Base-by-base conservation (phyloP, 2,113 vertebrate species). In the Zootoca vivipara region DNA sequence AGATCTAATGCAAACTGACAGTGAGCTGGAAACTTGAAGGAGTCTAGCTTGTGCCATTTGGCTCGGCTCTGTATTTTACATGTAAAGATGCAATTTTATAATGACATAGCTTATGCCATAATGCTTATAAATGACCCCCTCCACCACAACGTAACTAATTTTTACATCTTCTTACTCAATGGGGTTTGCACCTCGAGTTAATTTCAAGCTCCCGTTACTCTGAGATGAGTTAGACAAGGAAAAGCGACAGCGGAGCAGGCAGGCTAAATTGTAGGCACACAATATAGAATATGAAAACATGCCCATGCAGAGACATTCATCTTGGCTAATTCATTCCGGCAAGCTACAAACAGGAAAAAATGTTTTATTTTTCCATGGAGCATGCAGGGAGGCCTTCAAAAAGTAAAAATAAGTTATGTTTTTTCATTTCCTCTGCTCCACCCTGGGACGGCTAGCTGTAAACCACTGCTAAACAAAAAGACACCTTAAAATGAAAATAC, bases 201-300 rank as follows among this genome's bases (percentile, higher is more conserved):
- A 94, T 96, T 96, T 94, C 86, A 94, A 89, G 86, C 86, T 95
- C 56, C 33, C 0, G 42, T 91, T 95, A 95, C 92, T 93, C 85
- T 8, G 38, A 15, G 20, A 64, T 87, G 91, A 85, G 89, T 90
- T 89, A 90, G 92, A 91, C 82, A 94, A 92, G 74, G 79, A 85
- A 64, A 92, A 52, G 26, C 0, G 10, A 90, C 89, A 90, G 93
- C 87, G 90, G 93, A 93, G 58, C 83, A 89, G 89, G 82, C 12
- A 9, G 18, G 20, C 0, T 1, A 88, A 95, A 91, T 95, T 90
- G 82, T 1, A 52, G 0, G 85, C 3, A 0, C 70, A 75, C 0
- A 1, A 89, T 85, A 86, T 30, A 91, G 81, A 82, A 91, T 90
- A 65, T 90, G 92, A 92, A 92, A 94, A 93, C 82, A 56, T 82